Evolutionary conservation across 2,797 vertebrate species (phyloP), one percentile per base, ranked within the genome.

Genomic region (Propithecus deckenii): DNA sequence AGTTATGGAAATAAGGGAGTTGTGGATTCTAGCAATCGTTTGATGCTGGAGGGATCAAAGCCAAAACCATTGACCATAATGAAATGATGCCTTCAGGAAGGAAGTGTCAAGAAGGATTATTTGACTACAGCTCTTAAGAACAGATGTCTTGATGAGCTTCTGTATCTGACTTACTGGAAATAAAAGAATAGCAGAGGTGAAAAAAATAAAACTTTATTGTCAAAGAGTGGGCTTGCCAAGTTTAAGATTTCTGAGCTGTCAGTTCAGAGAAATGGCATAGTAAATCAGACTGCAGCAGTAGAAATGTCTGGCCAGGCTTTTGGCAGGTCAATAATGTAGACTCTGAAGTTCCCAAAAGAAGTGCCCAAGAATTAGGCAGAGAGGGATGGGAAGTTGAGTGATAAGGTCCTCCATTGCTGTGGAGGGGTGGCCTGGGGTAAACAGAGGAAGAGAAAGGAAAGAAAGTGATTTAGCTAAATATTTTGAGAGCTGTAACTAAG

Each of bases 221-320:
- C 83, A 88, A 79, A 32, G 71, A 89, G 43, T 52, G 10, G 46
- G 63, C 61, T 57, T 63, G 65, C 91, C 91, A 95, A 84, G 43
- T 74, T 57, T 35, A 93, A 92, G 95, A 95, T 78, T 89, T 93
- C 69, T 89, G 83, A 86, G 71, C 43, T 81, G 87, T 94, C 95
- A 46, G 32, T 50, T 87, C 63, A 25, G 96, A 94, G 89, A 91
- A 94, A 71, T 7, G 46, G 79, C 74, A 43, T 61, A 57, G 61
- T 95, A 86, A 86, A 89, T 86, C 75, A 92, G 67, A 52, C 20
- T 0, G 38, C 25, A 28, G 78, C 63, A 18, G 43, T 0, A 55
- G 69, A 83, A 52, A 32, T 0, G 35, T 74, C 86, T 75, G 41
- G 57, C 30, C 28, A 63, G 86, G 43, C 25, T 46, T 67, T 38